Conservation (phyloP, 1,140 invertebrate genomes). For the Diorhabda elongata region DNA sequence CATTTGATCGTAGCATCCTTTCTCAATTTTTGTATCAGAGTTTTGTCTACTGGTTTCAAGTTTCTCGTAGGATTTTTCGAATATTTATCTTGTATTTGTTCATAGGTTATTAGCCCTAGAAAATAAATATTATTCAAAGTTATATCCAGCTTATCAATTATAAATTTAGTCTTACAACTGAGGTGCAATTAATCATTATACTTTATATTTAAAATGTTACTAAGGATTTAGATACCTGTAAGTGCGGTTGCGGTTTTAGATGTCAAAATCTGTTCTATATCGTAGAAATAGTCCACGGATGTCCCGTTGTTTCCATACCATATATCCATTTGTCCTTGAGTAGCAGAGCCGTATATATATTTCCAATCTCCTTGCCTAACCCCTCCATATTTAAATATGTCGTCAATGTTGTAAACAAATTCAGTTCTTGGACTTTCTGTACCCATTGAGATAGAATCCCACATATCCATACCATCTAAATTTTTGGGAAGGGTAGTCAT, state of each 20-base stretch:
- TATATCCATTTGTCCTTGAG: constrained; percentile 48
- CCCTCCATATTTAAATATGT: constrained; percentile 56
- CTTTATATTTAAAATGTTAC: no score
- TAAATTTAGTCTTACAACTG: no score
- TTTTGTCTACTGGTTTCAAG: constrained; percentile 41
- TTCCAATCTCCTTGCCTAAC: constrained; percentile 69
- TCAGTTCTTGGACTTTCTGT: constrained; percentile 55
- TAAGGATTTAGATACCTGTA: constrained; percentile 32
- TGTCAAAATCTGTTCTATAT: constrained; percentile 49
- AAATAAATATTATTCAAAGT: background rate
- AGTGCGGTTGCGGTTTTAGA: constrained; percentile 51
- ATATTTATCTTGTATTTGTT: constrained; percentile 46
- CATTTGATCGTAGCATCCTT: constrained; percentile 48
- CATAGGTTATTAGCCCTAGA: constrained; percentile 41
- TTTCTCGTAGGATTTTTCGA: constrained; percentile 5
- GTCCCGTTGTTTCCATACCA: constrained; percentile 60
- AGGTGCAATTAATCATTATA: no score
- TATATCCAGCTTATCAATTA: no score
- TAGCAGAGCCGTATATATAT: constrained; percentile 61
- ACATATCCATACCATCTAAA: constrained; percentile 70
- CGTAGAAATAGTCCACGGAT: constrained; percentile 43
- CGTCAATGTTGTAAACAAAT: constrained; percentile 71
- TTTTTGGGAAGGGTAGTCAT: constrained; percentile 27
- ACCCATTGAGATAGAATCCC: constrained; percentile 57
- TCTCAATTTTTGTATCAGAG: constrained; percentile 46